Conservation (phyloP, 2,888 invertebrate species). For the Vandiemenella viatica region DNA sequence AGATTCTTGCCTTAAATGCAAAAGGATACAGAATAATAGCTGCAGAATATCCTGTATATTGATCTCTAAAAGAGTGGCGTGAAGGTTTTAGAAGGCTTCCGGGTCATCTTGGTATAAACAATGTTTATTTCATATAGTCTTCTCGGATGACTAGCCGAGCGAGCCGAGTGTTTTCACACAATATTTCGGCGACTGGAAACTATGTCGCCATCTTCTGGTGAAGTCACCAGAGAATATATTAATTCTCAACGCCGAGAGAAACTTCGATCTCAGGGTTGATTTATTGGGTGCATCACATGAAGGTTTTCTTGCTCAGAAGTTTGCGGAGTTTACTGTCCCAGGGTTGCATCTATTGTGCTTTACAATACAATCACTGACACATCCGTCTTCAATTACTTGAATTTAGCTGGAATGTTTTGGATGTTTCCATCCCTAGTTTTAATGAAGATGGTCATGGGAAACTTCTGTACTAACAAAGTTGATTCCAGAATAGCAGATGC, state of each 20-base stretch:
- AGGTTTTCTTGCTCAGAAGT: conserved; percentile 80
- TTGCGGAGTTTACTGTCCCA: conserved; percentile 68
- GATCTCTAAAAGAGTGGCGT: conserved; percentile 77
- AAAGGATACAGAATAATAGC: conserved; percentile 71
- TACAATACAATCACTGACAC: conserved; percentile 84
- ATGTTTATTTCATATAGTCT: conserved; percentile 76
- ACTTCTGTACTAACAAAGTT: conserved; percentile 54
- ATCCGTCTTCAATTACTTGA: conserved; percentile 69
- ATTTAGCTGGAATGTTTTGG: conserved; percentile 70
- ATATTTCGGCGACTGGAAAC: too few relatives aligned
- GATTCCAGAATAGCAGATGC: conserved; percentile 68
- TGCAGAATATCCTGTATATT: conserved; percentile 69
- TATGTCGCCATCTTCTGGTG: too few relatives aligned
- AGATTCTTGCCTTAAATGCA: conserved; percentile 61
- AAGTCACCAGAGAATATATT: too few relatives aligned
- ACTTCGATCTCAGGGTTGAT: conserved; percentile 52
- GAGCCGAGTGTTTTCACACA: too few relatives aligned
- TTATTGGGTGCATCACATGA: conserved; percentile 43
- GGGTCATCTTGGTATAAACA: conserved; percentile 64
- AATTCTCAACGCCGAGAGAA: too few relatives aligned
- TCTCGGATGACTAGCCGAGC: too few relatives aligned
- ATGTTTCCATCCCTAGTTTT: conserved; percentile 67
- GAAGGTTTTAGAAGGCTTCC: conserved; percentile 70
- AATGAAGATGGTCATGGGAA: conserved; percentile 79
- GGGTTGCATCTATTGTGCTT: conserved; percentile 67